Base-by-base conservation (phyloP, 2,888 invertebrate species). In the Chydorus sphaericus region DNA sequence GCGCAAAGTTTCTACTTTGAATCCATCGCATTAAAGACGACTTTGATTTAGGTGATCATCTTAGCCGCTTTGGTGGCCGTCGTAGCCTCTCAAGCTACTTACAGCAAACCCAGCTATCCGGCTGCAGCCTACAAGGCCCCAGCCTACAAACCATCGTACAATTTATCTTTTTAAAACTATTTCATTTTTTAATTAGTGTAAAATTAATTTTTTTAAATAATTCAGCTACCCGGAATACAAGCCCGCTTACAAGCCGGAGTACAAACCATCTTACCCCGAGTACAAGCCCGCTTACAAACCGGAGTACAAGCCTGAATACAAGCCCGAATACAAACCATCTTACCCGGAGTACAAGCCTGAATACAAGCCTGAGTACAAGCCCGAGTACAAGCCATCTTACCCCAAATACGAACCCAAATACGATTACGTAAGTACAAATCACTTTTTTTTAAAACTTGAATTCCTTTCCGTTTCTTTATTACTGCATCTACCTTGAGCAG, bases 11-110 rank as follows among this genome's bases (percentile, higher is more conserved):
- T 33, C n/a, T 11, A 33, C 36, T 33, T 33, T 33, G n/a, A 14
- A 33, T 33, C 10, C 10, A 11, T 33, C 10, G 10, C n/a, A 10
- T 16, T 6, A 39, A n/a, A 39, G 39, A 39, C n/a, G 11, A 10
- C 14, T 31, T 51, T 14, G 30, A 26, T n/a, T 11, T 16, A 57
- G 57, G 39, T 57, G 11, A 39, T 57, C n/a, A 57, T 57, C 26
- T n/a, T 57, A 30, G 57, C 57, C 38, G 52, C 53, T 7, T 44
- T 57, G 44, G 36, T 57, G 14, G 57, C 52, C 44, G 44, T 57
- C 10, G 57, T 48, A 7, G 20, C 52, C 23, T 52, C 53, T 23
- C 44, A 44, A 14, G 8, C 23, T 23, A n/a, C n/a, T n/a, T 44
- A 44, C 26, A 44, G 28, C 14, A 23, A 23, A 39, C 23, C 39